Percentiles rank a stretch among this genome's conserved stretches.
These are phyloP conservation scores for Babylonia areolata DNA, from an alignment of 1,140 invertebrate species.

Conservation along the genomic window DNA sequence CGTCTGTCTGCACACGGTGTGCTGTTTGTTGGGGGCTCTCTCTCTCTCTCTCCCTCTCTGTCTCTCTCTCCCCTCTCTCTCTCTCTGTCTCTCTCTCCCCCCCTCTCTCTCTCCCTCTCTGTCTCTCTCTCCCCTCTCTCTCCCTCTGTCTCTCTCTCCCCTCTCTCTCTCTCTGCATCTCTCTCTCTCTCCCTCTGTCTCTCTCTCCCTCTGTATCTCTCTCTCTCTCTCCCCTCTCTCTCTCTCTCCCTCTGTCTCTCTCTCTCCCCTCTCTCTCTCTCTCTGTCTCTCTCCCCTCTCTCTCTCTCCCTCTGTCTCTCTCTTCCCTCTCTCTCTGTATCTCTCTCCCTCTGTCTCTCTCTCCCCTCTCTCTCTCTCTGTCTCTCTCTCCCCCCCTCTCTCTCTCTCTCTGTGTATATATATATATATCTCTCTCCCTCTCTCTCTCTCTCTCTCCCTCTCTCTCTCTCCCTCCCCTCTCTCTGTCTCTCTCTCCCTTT, in stretches of 20 bases:
- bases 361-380: neutral
- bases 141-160: neutral
- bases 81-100: neutral
- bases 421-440: neutral
- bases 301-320: neutral
- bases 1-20: too few species aligned
- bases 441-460: slow-evolving; percentile 16
- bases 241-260: neutral
- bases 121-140: neutral
- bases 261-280: neutral
- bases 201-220: neutral
- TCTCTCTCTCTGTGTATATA: neutral
- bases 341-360: neutral
- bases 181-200: neutral
- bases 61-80: neutral
- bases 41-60: neutral
- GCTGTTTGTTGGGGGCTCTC: too few species aligned
- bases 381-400: slow-evolving; percentile 12
- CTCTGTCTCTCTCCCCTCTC: neutral
- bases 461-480: neutral
- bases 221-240: neutral
- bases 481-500: neutral
- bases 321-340: neutral
- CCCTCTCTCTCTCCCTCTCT: neutral
- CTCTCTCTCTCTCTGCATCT: neutral